Evolutionary conservation across 2,888 invertebrate genomes (phyloP), one percentile per base, ranked within the genome.

Genomic region (Ptychoptera contaminata): DNA sequence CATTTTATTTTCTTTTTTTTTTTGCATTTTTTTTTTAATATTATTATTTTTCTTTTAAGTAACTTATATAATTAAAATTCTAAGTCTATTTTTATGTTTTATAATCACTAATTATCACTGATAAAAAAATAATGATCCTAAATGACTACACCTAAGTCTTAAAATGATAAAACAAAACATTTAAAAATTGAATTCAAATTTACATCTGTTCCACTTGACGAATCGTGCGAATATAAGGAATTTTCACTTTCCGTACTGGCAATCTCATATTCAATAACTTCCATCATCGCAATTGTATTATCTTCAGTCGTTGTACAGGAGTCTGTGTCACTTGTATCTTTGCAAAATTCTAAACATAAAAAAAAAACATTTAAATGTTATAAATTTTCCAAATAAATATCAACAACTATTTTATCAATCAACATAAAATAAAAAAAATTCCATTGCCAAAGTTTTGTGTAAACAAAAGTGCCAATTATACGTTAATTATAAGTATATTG

Each of bases 181-280:
- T 39, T 11, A 36, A 48, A 30, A 37, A n/a, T 29, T 7, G n/a
- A 35, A 15, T 42, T 35, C 37, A 36, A 40, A 47, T 53, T 57
- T 57, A 67, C 68, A 54, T 76, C 76, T 52, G 71, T 71, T 42
- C 68, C 69, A 46, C 67, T 72, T 2, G 74, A 72, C 2, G 72
- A 68, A 50, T 67, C 66, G 11, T 56, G 62, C 30, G 56, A 54
- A 23, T 23, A 34, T 4, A 15, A 31, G 37, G 47, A 45, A 38
- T 65, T 66, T 14, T 62, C 59, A 46, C 64, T 64, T 39, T 48
- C 46, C 9, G 35, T 72, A 35, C 71, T 71, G 16, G 67, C 72
- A 6, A 76, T 72, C 55, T 73, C 73, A 58, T 65, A 72, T 58
- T 71, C 69, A 38, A 64, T 49, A 16, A 56, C 58, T 42, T 53